phyloP scores from a whole-genome alignment of 64 coral and sea anemone species.

The Stichodactyla mertensii region DNA sequence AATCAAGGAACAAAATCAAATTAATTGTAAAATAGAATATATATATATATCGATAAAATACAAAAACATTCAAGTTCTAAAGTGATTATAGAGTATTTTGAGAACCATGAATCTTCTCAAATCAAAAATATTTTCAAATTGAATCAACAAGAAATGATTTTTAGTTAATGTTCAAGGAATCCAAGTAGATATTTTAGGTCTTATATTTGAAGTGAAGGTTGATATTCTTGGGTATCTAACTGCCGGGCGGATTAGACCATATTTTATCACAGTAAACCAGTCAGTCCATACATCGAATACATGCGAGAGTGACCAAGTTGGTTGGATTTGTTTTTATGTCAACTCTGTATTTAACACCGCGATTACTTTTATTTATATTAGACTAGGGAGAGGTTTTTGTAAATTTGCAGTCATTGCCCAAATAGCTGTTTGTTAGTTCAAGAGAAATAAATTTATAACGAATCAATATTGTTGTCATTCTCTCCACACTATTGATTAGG shows the following conservation, averaged over 20 bases:
- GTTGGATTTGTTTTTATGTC: conserved; percentile 49
- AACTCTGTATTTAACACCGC: conserved; percentile 89
- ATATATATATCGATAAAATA: conserved; percentile 21
- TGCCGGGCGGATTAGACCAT: conserved; percentile 22
- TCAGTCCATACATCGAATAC: conserved; percentile 13
- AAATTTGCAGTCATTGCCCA: conserved; percentile 96
- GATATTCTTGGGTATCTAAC: conserved; percentile 14
- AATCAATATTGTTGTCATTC: conserved; percentile 56
- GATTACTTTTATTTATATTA: conserved; percentile 96
- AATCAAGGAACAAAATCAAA: conserved; percentile 16
- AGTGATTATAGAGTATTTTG: conserved; percentile 81
- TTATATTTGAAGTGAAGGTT: conserved; percentile 36
- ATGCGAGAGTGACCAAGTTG: conserved; percentile 15
- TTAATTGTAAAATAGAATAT: conserved; percentile 13
- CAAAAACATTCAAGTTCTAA: neutral
- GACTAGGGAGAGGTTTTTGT: conserved; percentile 89
- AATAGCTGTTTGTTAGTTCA: conserved; percentile 90
- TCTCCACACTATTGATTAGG: conserved; percentile 9
- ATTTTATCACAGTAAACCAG: neutral
- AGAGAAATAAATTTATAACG: conserved; percentile 98
- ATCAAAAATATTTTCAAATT: conserved; percentile 99
- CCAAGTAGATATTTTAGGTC: conserved; percentile 33
- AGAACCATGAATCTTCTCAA: conserved; percentile 63
- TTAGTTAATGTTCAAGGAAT: conserved; percentile 53
- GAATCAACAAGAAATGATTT: conserved; percentile 70